Conservation (phyloP, 2,888 invertebrate genomes). For the Ochlodes sylvanus region DNA sequence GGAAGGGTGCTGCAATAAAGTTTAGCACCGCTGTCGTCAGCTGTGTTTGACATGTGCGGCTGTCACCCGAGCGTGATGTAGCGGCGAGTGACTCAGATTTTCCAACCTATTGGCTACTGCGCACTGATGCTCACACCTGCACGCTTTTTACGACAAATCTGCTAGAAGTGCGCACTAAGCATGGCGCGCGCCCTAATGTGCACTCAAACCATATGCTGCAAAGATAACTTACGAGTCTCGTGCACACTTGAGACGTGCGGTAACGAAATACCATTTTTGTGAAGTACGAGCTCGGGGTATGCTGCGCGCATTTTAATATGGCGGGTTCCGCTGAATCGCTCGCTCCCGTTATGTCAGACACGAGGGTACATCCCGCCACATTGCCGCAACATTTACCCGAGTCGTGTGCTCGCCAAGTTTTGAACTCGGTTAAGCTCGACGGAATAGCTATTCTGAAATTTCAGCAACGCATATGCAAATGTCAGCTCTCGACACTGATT, state of each 20-base stretch:
- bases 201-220: conserved; percentile 56
- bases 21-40: conserved; percentile 49
- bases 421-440: conserved; percentile 78
- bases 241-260: conserved; percentile 55
- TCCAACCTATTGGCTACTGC: conserved; percentile 62
- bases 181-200: conserved; percentile 60
- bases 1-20: conserved; percentile 22
- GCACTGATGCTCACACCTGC: conserved; percentile 63
- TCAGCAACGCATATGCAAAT: conserved; percentile 83
- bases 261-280: conserved; percentile 56
- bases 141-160: conserved; percentile 63
- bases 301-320: conserved; percentile 60
- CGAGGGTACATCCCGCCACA: conserved; percentile 63
- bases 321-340: conserved; percentile 54
- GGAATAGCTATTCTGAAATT: conserved; percentile 81
- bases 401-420: conserved; percentile 72
- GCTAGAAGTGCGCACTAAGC: conserved; percentile 59
- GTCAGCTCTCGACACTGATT: conserved; percentile 84
- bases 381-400: conserved; percentile 66
- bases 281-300: conserved; percentile 52
- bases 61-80: conserved; percentile 57
- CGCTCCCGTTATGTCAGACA: conserved; percentile 62
- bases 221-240: conserved; percentile 61
- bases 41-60: conserved; percentile 64
- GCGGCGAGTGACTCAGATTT: conserved; percentile 55